These are phyloP conservation scores for Aleiodes leptofemur DNA, from an alignment of 2,888 invertebrate genomes.

Conservation along the genomic window DNA sequence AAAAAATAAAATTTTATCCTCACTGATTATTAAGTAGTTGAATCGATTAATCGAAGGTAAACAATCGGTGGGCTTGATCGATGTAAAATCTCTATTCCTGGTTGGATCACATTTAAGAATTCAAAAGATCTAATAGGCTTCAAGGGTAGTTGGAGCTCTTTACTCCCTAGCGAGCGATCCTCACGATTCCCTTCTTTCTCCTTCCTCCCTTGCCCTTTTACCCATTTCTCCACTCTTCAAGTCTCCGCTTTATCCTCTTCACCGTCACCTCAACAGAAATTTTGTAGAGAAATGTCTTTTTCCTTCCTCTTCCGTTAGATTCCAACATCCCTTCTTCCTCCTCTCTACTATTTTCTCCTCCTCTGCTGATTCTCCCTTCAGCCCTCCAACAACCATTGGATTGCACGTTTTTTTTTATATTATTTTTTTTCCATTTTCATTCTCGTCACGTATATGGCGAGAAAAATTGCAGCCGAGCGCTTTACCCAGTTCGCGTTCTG, in stretches of 20 bases:
- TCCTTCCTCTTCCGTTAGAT: conserved; percentile 49
- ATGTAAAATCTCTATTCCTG: background rate
- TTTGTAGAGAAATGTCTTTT: conserved; percentile 51
- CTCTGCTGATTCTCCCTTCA: conserved; percentile 46
- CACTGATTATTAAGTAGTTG: background rate
- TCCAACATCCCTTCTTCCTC: conserved; percentile 54
- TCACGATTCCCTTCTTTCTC: conserved; percentile 51
- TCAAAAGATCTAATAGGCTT: conserved; percentile 43
- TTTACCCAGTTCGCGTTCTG: conserved; percentile 74
- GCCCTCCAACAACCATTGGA: conserved; percentile 45
- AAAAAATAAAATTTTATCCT: background rate
- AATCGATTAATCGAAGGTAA: background rate
- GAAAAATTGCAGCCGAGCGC: conserved; percentile 76
- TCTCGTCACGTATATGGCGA: conserved; percentile 75
- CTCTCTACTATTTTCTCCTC: conserved; percentile 24
- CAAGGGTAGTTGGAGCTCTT: conserved; percentile 57
- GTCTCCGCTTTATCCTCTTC: conserved; percentile 43
- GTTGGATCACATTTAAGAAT: background rate
- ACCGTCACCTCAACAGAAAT: conserved; percentile 51
- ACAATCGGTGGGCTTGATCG: background rate
- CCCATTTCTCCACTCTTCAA: conserved; percentile 40
- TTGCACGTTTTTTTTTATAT: conserved; percentile 42
- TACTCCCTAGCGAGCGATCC: conserved; percentile 67
- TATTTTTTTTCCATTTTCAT: conserved; percentile 67
- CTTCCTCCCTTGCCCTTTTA: conserved; percentile 42